phyloP scores from a whole-genome alignment of 2,113 vertebrate species.

The Hemiscyllium ocellatum region DNA sequence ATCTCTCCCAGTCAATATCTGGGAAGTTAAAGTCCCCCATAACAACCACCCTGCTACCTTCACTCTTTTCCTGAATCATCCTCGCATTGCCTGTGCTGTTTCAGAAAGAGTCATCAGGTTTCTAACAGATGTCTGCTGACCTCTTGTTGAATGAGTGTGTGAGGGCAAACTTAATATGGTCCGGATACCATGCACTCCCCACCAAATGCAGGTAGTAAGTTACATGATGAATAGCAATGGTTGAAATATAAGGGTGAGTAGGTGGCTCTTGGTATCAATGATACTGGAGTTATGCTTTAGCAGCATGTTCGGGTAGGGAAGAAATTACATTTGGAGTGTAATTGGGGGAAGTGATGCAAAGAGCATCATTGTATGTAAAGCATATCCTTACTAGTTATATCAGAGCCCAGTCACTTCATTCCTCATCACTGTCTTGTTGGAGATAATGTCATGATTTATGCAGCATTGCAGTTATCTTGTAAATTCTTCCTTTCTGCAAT shows the following conservation, averaged over 20 bases:
- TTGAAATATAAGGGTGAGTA: background rate
- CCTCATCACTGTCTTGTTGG: background rate
- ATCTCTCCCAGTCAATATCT: too few species aligned
- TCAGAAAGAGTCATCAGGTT: background rate
- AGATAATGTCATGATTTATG: background rate
- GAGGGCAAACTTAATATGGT: background rate
- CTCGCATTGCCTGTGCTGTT: background rate
- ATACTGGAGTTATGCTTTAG: background rate
- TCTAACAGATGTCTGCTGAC: background rate
- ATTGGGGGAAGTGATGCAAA: background rate
- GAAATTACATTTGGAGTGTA: background rate
- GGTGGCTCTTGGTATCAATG: background rate
- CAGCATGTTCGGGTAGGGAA: background rate
- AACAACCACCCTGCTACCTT: too few species aligned
- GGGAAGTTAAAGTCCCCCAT: too few species aligned
- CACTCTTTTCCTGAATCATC: too few species aligned
- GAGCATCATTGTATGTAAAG: too few species aligned
- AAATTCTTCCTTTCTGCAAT: background rate
- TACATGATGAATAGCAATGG: background rate
- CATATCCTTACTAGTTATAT: background rate
- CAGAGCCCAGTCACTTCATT: background rate
- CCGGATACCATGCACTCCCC: background rate
- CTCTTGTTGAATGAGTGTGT: background rate
- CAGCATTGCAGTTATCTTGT: background rate
- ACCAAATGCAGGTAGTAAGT: background rate